Conservation (phyloP, 1,140 invertebrate species). For the Oryzaephilus surinamensis region DNA sequence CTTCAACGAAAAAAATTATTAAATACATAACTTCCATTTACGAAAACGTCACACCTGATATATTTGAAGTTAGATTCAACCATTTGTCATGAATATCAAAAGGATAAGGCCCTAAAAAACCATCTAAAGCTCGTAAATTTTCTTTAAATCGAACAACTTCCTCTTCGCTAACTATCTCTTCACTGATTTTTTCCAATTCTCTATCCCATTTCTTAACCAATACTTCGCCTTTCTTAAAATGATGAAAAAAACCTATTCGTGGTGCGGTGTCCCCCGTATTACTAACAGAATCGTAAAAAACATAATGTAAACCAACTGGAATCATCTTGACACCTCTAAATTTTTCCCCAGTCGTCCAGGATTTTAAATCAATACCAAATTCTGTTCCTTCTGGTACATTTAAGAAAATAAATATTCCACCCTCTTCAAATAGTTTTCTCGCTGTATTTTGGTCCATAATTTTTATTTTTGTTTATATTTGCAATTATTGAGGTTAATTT, state of each 20-base stretch:
- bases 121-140: conserved; percentile 71
- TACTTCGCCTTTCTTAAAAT: conserved; percentile 73
- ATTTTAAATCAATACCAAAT: conserved; percentile 94
- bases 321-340: conserved; percentile 99
- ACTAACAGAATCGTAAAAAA: conserved; percentile 70
- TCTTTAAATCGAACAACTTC: conserved; percentile 50
- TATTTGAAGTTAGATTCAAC: conserved; percentile 67
- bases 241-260: conserved; percentile 82
- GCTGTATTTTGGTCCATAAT: conserved; percentile 76
- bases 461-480: no score
- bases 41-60: conserved; percentile 43
- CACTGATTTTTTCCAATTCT: conserved; percentile 54
- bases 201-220: conserved; percentile 79
- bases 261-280: conserved; percentile 42
- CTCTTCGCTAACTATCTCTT: conserved; percentile 46
- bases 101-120: conserved; percentile 81
- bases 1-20: conserved; percentile 27
- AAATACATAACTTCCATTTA: conserved; percentile 3
- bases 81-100: conserved; percentile 81
- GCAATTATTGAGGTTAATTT: no score
- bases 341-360: conserved; percentile 83
- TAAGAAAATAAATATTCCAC: conserved; percentile 70
- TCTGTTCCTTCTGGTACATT: conserved; percentile 80
- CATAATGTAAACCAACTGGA: conserved; percentile 89
- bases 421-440: conserved; percentile 65